These are phyloP conservation scores for Griposia aprilina DNA, from an alignment of 2,888 invertebrate genomes.

Conservation along the genomic window DNA sequence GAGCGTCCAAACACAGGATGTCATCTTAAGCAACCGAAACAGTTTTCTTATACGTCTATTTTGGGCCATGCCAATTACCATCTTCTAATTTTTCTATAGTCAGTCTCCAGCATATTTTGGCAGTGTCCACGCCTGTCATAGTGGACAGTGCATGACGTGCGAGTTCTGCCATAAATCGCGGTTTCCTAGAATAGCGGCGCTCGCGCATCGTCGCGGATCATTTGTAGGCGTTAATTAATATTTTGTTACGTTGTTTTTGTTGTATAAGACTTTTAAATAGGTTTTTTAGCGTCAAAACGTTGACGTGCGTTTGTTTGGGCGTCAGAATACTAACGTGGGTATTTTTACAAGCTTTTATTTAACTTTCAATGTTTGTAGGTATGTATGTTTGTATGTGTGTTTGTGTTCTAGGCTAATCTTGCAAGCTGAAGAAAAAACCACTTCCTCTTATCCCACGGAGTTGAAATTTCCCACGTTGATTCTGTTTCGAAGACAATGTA, in stretches of 20 bases:
- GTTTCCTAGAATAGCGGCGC: constrained; percentile 59
- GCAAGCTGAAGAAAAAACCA: no score
- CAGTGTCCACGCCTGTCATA: constrained; percentile 53
- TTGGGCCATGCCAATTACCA: constrained; percentile 58
- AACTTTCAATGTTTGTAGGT: no score
- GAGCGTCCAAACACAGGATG: constrained; percentile 37
- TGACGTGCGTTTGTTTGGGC: constrained; percentile 46
- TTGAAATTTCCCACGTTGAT: no score
- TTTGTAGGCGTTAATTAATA: constrained; percentile 65
- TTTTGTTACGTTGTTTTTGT: constrained; percentile 60
- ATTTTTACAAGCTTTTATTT: no score
- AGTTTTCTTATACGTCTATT: constrained; percentile 51
- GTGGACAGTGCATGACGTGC: constrained; percentile 47
- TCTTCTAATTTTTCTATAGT: constrained; percentile 55
- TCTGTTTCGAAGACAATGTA: no score
- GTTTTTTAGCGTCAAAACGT: constrained; percentile 39
- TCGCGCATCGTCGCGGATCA: constrained; percentile 43
- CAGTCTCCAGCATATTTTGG: constrained; percentile 62
- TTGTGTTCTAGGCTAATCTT: no score
- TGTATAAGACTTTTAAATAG: constrained; percentile 61
- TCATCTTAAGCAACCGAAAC: constrained; percentile 33
- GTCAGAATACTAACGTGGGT: constrained; percentile 35
- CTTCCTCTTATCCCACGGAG: no score
- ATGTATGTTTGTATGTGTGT: no score
- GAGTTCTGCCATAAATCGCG: constrained; percentile 54